Percentiles rank a stretch among this genome's conserved stretches.
These are phyloP conservation scores for Oxyteleia sp. DNA, from an alignment of 2,888 invertebrate genomes.

Conservation along the genomic window DNA sequence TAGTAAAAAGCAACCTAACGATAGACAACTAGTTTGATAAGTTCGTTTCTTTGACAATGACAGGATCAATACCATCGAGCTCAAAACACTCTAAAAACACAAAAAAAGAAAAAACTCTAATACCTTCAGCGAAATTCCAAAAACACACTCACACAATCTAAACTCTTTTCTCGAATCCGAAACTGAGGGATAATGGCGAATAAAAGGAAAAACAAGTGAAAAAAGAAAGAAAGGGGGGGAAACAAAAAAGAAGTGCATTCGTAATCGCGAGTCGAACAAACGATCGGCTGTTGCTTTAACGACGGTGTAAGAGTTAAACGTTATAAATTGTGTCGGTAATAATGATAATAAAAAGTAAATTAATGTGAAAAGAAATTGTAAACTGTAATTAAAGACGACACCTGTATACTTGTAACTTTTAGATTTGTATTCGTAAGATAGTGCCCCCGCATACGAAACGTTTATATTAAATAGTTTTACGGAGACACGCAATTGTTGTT, in stretches of 20 bases:
- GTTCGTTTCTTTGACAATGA: too few relatives aligned
- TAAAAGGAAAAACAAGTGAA: constrained; percentile 21
- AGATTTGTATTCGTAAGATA: constrained; percentile 87
- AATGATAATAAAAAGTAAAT: constrained; percentile 80
- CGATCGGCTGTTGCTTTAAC: constrained; percentile 84
- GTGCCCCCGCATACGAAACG: constrained; percentile 81
- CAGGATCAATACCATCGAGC: not conserved
- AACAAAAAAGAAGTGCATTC: too few relatives aligned
- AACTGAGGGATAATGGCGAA: constrained; percentile 61
- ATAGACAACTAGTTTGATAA: too few relatives aligned
- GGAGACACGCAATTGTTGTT: constrained; percentile 70
- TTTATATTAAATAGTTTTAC: constrained; percentile 74
- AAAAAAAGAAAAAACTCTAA: too few relatives aligned
- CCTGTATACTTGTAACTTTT: constrained; percentile 87
- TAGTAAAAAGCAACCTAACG: too few relatives aligned
- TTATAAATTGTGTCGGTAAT: constrained; percentile 82
- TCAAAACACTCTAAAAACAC: not conserved
- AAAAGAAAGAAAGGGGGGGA: constrained; percentile 24
- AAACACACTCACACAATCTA: constrained; percentile 5
- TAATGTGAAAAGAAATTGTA: constrained; percentile 82
- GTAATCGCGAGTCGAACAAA: constrained; percentile 76
- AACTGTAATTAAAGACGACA: constrained; percentile 85
- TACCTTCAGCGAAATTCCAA: too few relatives aligned
- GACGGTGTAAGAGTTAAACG: constrained; percentile 81
- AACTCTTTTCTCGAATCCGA: constrained; percentile 5